phyloP scores from a whole-genome alignment of 2,797 vertebrate genomes.

The Schizopygopsis pylzovi region DNA sequence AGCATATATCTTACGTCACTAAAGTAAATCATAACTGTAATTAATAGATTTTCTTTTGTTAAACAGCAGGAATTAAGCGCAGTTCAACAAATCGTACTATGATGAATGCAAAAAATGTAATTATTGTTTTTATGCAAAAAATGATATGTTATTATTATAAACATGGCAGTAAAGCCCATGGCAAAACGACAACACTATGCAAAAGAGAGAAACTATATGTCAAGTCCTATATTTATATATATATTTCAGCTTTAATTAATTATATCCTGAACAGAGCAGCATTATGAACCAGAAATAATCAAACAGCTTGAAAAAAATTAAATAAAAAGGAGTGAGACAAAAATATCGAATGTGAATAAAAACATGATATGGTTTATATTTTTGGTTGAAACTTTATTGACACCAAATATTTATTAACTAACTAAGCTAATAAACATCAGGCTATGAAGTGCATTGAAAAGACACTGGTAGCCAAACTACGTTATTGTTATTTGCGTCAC shows the following conservation, averaged over 20 bases:
- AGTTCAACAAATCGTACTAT: background rate
- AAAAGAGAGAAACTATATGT: background rate
- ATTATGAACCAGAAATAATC: background rate
- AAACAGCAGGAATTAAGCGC: background rate
- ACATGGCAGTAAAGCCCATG: background rate
- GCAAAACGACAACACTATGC: no score
- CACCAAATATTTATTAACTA: background rate
- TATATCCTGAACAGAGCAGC: background rate
- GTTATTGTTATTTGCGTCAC: background rate
- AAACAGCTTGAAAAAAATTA: background rate
- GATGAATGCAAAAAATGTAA: background rate
- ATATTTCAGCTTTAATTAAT: background rate
- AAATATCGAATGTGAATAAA: background rate
- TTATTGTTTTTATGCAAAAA: background rate
- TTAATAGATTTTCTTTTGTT: background rate
- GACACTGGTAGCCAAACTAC: background rate
- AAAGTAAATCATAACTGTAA: background rate
- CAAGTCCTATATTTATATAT: background rate
- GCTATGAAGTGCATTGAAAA: background rate
- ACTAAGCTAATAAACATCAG: background rate
- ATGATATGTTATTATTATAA: background rate
- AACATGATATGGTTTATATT: background rate
- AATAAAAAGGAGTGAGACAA: no score
- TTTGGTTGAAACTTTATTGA: conserved; percentile 28
- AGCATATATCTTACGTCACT: background rate